Evolutionary conservation across 2,888 invertebrate species (phyloP).

Genomic region (Exocentrus adspersus): DNA sequence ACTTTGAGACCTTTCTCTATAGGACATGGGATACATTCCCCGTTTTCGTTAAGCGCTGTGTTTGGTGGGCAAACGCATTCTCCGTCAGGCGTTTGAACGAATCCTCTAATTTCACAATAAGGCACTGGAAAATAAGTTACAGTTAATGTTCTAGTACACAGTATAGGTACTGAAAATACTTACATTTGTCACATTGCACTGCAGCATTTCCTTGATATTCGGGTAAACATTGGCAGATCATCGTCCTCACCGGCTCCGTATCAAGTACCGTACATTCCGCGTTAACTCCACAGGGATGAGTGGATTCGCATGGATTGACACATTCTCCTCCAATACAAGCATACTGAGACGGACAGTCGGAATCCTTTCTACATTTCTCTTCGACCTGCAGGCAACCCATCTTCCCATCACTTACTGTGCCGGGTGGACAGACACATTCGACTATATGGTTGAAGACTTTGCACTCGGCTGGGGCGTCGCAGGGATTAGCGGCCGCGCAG

Average conservation of each 20-base stretch:
- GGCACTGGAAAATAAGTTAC: slow-evolving; percentile 66
- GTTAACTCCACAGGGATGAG: slow-evolving; percentile 83
- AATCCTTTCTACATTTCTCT: slow-evolving; percentile 78
- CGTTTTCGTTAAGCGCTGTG: slow-evolving; percentile 78
- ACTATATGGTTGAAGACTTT: slow-evolving; percentile 79
- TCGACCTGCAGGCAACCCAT: slow-evolving; percentile 71
- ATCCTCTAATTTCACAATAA: slow-evolving; percentile 74
- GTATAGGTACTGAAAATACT: slow-evolving; percentile 56
- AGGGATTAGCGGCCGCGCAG: slow-evolving; percentile 74
- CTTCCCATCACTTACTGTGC: slow-evolving; percentile 72
- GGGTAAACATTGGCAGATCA: slow-evolving; percentile 87
- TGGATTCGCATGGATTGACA: slow-evolving; percentile 82
- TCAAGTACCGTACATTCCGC: slow-evolving; percentile 82
- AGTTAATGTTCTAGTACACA: too few relatives aligned
- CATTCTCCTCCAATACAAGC: slow-evolving; percentile 86
- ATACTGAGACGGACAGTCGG: slow-evolving; percentile 83
- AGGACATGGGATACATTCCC: slow-evolving; percentile 80
- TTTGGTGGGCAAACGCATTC: slow-evolving; percentile 81
- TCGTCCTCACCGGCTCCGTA: slow-evolving; percentile 85
- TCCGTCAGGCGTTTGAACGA: slow-evolving; percentile 71
- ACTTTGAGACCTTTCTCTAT: slow-evolving; percentile 78
- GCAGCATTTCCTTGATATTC: slow-evolving; percentile 90
- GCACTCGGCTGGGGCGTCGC: slow-evolving; percentile 79
- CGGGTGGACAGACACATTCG: slow-evolving; percentile 85
- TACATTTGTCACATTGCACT: slow-evolving; percentile 82